These are phyloP conservation scores for Pasiphila rectangulata DNA, from an alignment of 2,888 invertebrate species.

Conservation along the genomic window DNA sequence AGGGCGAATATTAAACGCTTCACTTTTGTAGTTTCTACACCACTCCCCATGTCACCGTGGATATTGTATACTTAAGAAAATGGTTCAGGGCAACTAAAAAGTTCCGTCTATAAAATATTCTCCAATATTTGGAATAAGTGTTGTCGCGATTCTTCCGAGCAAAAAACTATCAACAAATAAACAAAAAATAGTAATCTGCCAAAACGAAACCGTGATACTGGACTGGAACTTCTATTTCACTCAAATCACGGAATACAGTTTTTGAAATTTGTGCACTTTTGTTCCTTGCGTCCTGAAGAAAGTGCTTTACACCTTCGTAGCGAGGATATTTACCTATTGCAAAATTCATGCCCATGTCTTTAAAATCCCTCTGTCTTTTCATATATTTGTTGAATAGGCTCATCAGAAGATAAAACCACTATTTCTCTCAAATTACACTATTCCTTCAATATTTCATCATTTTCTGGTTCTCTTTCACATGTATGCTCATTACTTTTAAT, in stretches of 20 bases:
- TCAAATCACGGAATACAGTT: not conserved
- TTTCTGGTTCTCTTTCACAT: too few species aligned
- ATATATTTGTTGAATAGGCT: too few species aligned
- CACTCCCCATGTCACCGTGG: constrained; percentile 23
- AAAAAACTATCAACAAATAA: constrained; percentile 23
- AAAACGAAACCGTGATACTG: not conserved
- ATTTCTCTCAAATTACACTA: too few species aligned
- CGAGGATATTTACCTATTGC: too few species aligned
- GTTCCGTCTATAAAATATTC: constrained; percentile 14
- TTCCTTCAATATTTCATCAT: too few species aligned
- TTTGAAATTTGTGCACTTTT: not conserved
- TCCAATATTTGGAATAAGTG: not conserved
- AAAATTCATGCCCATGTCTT: too few species aligned
- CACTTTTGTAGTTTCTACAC: constrained; percentile 17
- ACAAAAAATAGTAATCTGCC: too few species aligned
- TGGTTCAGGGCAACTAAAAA: constrained; percentile 18
- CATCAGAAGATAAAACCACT: too few species aligned
- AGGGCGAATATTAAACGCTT: constrained; percentile 22
- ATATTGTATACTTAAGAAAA: constrained; percentile 19
- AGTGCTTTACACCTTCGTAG: not conserved
- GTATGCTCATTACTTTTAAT: too few species aligned
- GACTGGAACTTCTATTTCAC: not conserved
- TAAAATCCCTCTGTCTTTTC: too few species aligned
- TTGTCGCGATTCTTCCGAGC: constrained; percentile 9
- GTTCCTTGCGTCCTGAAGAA: not conserved